Base-by-base conservation (phyloP, 1,140 invertebrate species). In the Papilio polytes region DNA sequence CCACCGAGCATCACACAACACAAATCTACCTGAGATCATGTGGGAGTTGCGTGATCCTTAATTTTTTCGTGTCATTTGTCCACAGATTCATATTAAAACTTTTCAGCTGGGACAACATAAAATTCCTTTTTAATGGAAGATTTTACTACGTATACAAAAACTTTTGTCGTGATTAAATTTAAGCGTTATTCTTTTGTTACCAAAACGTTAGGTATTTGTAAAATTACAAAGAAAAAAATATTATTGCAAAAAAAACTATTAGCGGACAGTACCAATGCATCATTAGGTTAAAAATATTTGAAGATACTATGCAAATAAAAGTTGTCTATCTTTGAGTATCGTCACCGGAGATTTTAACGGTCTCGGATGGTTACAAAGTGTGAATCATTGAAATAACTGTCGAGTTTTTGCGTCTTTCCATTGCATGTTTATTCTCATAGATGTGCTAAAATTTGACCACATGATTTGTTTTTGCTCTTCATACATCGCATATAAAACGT, bases 331-430 rank as follows among this genome's bases (percentile, higher is more conserved):
- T 74, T 70, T 78, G 36, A 63, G 36, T 66, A 66, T 48, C 83
- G 86, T 89, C 86, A 86, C 80, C 83, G 77, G 84, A 84, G 83
- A 87, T 84, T 87, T 89, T 94, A 94, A 94, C 93, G 93, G 93
- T 93, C 85, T 85, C 86, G 86, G 88, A 86, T 92, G 88, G 87
- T 87, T 83, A 87, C 86, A 72, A 85, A 84, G 86, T 84, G 89
- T 93, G 92, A 93, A 90, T 93, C 93, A 94, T 85, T 89, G 86
- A 89, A 89, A 90, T 92, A 93, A 94, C 92, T 94, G 92, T 93
- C 88, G 81, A 87, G 88, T 93, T 92, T 92, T 90, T 88, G 86
- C 86, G 84, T 88, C 88, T 90, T 90, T 90, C 88, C 83, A 87
- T 86, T 85, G 84, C 85, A 81, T 90, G 85, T 93, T 91, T 92